Base-by-base conservation (phyloP, 2,888 invertebrate genomes). In the Oscheius sp. region DNA sequence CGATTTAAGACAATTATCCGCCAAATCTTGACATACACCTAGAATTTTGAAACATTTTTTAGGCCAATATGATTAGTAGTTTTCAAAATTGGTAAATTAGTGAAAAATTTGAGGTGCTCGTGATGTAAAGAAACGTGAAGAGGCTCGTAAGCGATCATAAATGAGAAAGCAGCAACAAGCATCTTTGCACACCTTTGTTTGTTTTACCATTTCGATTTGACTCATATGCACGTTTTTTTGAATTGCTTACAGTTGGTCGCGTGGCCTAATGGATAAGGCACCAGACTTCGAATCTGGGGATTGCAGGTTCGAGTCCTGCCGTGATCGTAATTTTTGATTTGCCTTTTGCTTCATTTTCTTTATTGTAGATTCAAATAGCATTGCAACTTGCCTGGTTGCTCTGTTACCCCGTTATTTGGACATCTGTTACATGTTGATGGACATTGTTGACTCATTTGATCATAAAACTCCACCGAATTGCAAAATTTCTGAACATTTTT, bases 181-280 rank as follows among this genome's bases (percentile, higher is more conserved):
- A n/a, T n/a, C n/a, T n/a, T n/a, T n/a, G n/a, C n/a, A n/a, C n/a
- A n/a, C n/a, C n/a, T n/a, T n/a, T n/a, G n/a, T n/a, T n/a, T n/a
- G n/a, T n/a, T n/a, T n/a, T n/a, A n/a, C n/a, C n/a, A n/a, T n/a
- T n/a, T n/a, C n/a, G n/a, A n/a, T n/a, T n/a, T n/a, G n/a, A n/a
- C n/a, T n/a, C n/a, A n/a, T n/a, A n/a, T n/a, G n/a, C n/a, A n/a
- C n/a, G n/a, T n/a, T n/a, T n/a, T n/a, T n/a, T n/a, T n/a, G n/a
- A n/a, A n/a, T n/a, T n/a, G n/a, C n/a, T n/a, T n/a, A n/a, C n/a
- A n/a, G n/a, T n/a, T n/a, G n/a, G n/a, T n/a, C 77, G 77, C 77
- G 77, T 77, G 77, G 77, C 77, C 77, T 75, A 77, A 75, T 77
- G 77, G 77, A 77, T 77, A 77, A 77, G 77, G 77, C 77, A 73